These are phyloP conservation scores for Lepidothrix coronata DNA, from an alignment of 2,113 vertebrate genomes.

Conservation along the genomic window DNA sequence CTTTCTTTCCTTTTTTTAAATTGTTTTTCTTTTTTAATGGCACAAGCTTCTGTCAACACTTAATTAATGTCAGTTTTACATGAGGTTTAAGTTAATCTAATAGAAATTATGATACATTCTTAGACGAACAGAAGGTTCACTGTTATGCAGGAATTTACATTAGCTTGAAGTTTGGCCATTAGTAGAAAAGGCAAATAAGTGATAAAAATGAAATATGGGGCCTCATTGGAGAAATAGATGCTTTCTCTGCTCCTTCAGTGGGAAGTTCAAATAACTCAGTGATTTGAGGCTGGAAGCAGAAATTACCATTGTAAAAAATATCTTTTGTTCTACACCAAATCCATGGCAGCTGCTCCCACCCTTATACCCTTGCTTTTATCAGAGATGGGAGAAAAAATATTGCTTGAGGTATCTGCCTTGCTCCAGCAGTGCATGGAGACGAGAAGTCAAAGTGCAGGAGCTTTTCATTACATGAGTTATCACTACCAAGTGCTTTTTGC, in stretches of 20 bases:
- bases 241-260: not conserved
- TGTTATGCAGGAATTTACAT: not conserved
- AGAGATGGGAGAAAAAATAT: not conserved
- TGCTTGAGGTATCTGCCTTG: not conserved
- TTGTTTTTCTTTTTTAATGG: not conserved
- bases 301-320: not conserved
- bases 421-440: not conserved
- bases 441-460: not conserved
- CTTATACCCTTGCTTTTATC: not conserved
- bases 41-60: not conserved
- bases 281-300: not conserved
- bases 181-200: not conserved
- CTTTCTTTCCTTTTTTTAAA: not conserved
- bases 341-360: not conserved
- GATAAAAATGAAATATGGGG: not conserved
- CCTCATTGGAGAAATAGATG: not conserved
- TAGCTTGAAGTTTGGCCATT: not conserved
- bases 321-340: not conserved
- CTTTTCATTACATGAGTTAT: slow-evolving; percentile 18
- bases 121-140: not conserved
- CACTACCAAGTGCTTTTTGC: not conserved
- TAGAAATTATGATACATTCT: not conserved
- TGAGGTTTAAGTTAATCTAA: not conserved
- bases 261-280: not conserved
- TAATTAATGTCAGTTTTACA: not conserved